Evolutionary conservation across 2,888 invertebrate genomes (phyloP).

Genomic region (Congeria kusceri): DNA sequence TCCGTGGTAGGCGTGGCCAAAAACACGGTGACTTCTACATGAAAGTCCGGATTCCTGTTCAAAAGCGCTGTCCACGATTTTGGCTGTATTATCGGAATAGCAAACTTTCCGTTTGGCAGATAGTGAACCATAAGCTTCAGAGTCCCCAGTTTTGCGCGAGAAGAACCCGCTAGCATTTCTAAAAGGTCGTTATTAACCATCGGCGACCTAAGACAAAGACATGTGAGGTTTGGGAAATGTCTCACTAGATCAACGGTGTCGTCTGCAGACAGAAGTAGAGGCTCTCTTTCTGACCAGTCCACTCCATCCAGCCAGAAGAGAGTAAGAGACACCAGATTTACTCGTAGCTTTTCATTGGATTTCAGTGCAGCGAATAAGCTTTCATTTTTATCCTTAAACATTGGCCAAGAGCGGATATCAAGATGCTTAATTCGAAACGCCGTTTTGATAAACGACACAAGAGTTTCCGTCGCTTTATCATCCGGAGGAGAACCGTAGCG

Average conservation of each 20-base stretch:
- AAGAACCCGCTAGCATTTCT: constrained; percentile 57
- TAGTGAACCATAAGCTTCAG: constrained; percentile 75
- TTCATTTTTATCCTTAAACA: constrained; percentile 44
- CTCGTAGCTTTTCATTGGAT: constrained; percentile 70
- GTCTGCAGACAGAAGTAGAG: constrained; percentile 66
- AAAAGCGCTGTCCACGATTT: constrained; percentile 68
- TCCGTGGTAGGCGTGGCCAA: constrained; percentile 71
- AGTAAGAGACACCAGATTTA: constrained; percentile 70
- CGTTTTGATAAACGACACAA: constrained; percentile 69
- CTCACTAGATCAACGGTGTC: constrained; percentile 57
- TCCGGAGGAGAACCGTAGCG: constrained; percentile 54
- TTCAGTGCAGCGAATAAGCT: constrained; percentile 73
- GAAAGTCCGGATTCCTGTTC: constrained; percentile 66
- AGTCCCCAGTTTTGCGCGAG: constrained; percentile 63
- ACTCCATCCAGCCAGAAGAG: constrained; percentile 71
- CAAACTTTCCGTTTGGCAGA: constrained; percentile 26
- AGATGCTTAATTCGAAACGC: constrained; percentile 74
- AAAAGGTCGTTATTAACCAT: constrained; percentile 76
- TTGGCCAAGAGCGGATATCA: constrained; percentile 77
- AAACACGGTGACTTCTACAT: constrained; percentile 73
- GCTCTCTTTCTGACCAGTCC: constrained; percentile 75
- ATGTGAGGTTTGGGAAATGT: constrained; percentile 66
- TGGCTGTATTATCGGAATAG: constrained; percentile 69
- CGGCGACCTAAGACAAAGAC: constrained; percentile 72
- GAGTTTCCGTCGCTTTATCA: constrained; percentile 60